Evolutionary conservation across 2,113 vertebrate genomes (phyloP).

Genomic region (Channa argus): DNA sequence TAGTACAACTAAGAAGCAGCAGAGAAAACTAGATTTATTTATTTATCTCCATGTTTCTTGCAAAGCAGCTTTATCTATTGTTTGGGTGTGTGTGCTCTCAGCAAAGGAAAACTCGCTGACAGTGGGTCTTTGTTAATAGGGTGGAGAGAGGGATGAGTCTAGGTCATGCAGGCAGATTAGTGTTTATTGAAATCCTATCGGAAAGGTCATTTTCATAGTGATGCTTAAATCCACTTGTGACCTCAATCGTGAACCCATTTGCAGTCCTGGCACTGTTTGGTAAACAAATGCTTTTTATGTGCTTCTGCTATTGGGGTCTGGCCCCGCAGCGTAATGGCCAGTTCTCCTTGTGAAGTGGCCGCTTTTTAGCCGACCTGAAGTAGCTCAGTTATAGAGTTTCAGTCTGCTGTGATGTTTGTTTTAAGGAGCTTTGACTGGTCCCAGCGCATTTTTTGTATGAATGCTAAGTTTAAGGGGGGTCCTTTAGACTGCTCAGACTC

Average conservation of each 20-base stretch:
- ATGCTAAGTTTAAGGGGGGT: constrained; percentile 43
- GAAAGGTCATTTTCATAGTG: constrained; percentile 69
- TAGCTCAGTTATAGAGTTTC: constrained; percentile 32
- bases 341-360: constrained; percentile 1
- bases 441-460: constrained; percentile 54
- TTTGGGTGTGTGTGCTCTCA: constrained; percentile 39
- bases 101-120: constrained; percentile 64
- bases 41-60: constrained; percentile 30
- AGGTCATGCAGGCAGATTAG: constrained; percentile 74
- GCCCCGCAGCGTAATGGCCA: background rate
- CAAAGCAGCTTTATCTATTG: constrained; percentile 17
- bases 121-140: constrained; percentile 70
- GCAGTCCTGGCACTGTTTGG: constrained; percentile 55
- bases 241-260: constrained; percentile 54
- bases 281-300: constrained; percentile 48
- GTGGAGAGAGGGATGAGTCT: constrained; percentile 40
- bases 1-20: constrained; percentile 6
- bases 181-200: constrained; percentile 77
- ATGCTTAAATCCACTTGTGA: constrained; percentile 74
- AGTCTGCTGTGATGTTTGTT: constrained; percentile 56
- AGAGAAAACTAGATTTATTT: constrained; percentile 24
- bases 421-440: constrained; percentile 36
- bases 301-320: background rate
- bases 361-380: constrained; percentile 32
- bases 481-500: constrained; percentile 10